Base-by-base conservation (phyloP, 1,140 invertebrate genomes). In the Drosophila kikkawai region DNA sequence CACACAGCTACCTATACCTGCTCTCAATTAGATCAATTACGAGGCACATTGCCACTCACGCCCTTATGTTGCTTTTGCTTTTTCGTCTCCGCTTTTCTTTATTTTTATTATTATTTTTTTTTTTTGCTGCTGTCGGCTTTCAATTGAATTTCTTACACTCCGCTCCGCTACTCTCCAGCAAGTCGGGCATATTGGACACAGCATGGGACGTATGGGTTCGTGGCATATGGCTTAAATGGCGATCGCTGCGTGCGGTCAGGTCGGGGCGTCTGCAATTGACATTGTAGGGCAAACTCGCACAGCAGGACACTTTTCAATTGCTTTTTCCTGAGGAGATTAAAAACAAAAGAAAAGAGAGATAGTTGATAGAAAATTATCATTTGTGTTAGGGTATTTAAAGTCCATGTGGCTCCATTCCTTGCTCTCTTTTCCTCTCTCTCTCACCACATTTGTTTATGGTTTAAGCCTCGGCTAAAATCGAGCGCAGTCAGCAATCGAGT, bases 1-100 rank as follows among this genome's bases (percentile, higher is more conserved):
- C 51, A 26, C n/a, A 58, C 17, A 7, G 34, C 50, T 26, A 12
- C 12, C 37, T 71, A 65, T 80, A 84, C 82, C 82, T 85, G 82
- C 65, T 80, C 82, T 85, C 82, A 85, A 85, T 85, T 85, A 85
- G 78, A 81, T 85, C 82, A 85, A 85, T 85, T 85, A 85, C 78
- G 78, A 64, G 82, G 61, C 82, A 81, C 78, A 85, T 84, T 84
- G 67, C 82, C 77, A 69, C 81, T 85, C 58, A 79, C 69, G 82
- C 82, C 82, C 82, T 85, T 80, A 55, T 61, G 64, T 61, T 77
- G 36, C 60, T 76, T 57, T 84, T 59, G 36, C 59, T 34, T 67
- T 58, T 61, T 44, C 34, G 44, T 75, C 47, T 70, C 37, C 58
- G 59, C 47, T 66, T 37, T 56, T 44, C 59, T 51, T 48, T 75